Conservation (phyloP, 1,140 invertebrate genomes). For the Teleogryllus occipitalis region DNA sequence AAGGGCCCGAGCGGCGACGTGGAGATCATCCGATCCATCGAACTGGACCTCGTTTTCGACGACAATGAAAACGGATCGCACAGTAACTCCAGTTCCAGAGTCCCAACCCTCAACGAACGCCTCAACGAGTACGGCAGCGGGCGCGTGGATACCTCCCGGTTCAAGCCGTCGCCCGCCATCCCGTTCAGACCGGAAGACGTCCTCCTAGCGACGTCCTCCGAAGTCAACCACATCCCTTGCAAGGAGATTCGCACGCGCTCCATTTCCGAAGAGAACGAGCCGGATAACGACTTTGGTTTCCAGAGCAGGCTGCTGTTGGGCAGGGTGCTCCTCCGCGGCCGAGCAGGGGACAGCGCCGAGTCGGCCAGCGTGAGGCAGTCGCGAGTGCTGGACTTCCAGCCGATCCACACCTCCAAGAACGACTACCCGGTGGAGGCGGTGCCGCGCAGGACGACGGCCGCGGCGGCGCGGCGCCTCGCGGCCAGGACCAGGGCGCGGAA, state of each 20-base stretch:
- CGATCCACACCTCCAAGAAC: background rate
- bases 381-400: background rate
- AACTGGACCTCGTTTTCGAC: background rate
- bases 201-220: background rate
- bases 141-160: background rate
- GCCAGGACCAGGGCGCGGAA: background rate
- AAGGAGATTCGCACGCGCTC: background rate
- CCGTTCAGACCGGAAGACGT: background rate
- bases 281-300: background rate
- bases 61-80: background rate
- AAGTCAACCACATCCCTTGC: background rate
- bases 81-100: background rate
- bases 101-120: background rate
- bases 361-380: background rate
- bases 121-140: background rate
- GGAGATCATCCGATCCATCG: background rate
- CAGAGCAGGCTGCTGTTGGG: background rate
- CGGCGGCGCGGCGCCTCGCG: no score
- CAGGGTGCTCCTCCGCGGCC: background rate
- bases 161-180: background rate
- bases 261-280: background rate
- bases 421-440: background rate
- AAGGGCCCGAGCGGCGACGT: background rate
- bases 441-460: background rate
- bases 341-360: background rate